Evolutionary conservation across 2,797 vertebrate species (phyloP).

Genomic region (Arvicola amphibius): DNA sequence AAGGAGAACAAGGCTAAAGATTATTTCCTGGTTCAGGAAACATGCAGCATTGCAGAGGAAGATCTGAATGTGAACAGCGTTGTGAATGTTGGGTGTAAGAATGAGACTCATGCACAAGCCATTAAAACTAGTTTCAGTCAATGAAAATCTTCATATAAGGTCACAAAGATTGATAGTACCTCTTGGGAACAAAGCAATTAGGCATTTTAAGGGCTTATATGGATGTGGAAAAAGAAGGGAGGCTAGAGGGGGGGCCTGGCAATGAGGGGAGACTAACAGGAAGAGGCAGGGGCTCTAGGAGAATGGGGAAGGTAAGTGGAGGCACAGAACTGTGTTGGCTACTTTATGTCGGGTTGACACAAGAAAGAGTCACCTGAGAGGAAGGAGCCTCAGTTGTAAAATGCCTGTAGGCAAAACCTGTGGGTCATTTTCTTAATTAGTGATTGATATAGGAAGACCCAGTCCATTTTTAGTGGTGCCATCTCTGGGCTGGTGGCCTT

Average conservation of each 20-base stretch:
- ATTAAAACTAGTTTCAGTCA: background rate
- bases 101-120: conserved; percentile 23
- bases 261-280: background rate
- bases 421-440: background rate
- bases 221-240: background rate
- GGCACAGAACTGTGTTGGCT: background rate
- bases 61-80: background rate
- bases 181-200: background rate
- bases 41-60: background rate
- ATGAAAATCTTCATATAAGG: background rate
- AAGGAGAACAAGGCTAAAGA: background rate
- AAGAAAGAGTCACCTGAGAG: background rate
- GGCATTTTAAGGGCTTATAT: background rate
- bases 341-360: background rate
- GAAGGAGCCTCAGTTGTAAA: background rate
- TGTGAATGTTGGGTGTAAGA: background rate
- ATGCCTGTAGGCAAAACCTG: background rate
- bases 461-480: background rate
- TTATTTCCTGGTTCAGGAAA: conserved; percentile 50
- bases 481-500: background rate
- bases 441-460: background rate
- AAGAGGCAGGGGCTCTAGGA: background rate
- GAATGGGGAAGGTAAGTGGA: too few relatives aligned
- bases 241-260: too few relatives aligned
- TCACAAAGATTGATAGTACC: background rate